phyloP scores from a whole-genome alignment of 2,888 invertebrate genomes.

The Ophion ventricosus region DNA sequence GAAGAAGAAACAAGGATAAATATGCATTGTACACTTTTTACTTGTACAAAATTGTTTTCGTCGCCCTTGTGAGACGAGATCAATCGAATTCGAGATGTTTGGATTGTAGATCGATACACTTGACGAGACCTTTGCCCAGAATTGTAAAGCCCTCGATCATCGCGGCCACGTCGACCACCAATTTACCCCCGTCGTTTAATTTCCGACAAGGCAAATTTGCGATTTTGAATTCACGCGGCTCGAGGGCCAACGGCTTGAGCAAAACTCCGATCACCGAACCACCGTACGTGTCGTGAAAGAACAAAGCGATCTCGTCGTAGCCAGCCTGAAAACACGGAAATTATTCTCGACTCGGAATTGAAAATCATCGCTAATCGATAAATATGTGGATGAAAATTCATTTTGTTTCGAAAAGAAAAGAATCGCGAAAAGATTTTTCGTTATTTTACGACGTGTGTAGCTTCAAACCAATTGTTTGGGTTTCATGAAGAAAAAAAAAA shows the following conservation, averaged over 20 bases:
- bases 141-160: slow-evolving; percentile 89
- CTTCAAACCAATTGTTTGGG: too few relatives aligned
- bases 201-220: slow-evolving; percentile 85
- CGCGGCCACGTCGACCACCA: slow-evolving; percentile 87
- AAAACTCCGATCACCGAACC: slow-evolving; percentile 93
- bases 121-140: slow-evolving; percentile 88
- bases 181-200: slow-evolving; percentile 83
- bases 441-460: background rate
- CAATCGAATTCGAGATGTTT: slow-evolving; percentile 57
- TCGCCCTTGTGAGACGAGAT: slow-evolving; percentile 29
- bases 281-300: slow-evolving; percentile 96
- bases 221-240: slow-evolving; percentile 90
- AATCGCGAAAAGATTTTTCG: background rate
- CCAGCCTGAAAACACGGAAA: slow-evolving; percentile 85
- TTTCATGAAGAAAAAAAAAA: slow-evolving; percentile 63
- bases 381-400: background rate
- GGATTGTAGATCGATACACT: slow-evolving; percentile 83
- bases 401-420: background rate
- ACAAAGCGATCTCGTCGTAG: slow-evolving; percentile 91
- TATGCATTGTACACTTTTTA: slow-evolving; percentile 68
- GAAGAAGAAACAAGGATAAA: slow-evolving; percentile 62
- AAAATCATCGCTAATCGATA: slow-evolving; percentile 6
- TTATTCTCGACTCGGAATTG: slow-evolving; percentile 17
- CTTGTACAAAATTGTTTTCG: slow-evolving; percentile 57
- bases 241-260: slow-evolving; percentile 89